These are phyloP conservation scores for Corythornis madagascariensis DNA, from an alignment of 2,113 vertebrate species.

Conservation along the genomic window DNA sequence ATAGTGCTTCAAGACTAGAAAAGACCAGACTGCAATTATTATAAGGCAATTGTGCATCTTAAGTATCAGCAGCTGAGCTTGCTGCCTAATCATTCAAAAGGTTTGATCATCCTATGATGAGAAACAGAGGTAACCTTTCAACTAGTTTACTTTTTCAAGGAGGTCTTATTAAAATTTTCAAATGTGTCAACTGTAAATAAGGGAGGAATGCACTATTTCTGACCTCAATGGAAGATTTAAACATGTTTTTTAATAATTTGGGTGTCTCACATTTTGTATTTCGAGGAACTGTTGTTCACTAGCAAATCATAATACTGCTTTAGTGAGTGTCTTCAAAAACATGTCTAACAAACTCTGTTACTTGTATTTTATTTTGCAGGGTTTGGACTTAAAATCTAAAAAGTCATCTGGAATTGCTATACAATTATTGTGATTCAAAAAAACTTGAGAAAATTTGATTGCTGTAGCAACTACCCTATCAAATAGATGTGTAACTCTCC, in stretches of 20 bases:
- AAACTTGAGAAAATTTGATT: background rate
- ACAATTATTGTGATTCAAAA: background rate
- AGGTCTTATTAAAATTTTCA: background rate
- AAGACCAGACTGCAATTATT: background rate
- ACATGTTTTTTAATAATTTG: background rate
- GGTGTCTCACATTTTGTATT: background rate
- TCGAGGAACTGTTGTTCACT: background rate
- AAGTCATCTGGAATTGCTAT: background rate
- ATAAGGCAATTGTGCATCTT: background rate
- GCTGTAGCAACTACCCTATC: background rate
- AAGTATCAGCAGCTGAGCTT: background rate
- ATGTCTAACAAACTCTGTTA: background rate
- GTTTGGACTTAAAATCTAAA: background rate
- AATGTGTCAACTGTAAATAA: background rate
- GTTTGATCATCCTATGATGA: background rate
- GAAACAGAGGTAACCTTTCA: background rate
- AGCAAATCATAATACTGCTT: background rate
- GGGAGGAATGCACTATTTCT: background rate
- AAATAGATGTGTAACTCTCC: background rate
- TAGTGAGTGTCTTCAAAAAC: background rate
- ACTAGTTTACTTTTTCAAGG: background rate
- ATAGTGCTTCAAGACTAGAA: background rate
- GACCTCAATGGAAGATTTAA: background rate
- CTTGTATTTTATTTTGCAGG: background rate
- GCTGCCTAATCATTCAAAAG: background rate